Evolutionary conservation across 2,797 vertebrate species (phyloP).

Genomic region (Enteromius viviparus): DNA sequence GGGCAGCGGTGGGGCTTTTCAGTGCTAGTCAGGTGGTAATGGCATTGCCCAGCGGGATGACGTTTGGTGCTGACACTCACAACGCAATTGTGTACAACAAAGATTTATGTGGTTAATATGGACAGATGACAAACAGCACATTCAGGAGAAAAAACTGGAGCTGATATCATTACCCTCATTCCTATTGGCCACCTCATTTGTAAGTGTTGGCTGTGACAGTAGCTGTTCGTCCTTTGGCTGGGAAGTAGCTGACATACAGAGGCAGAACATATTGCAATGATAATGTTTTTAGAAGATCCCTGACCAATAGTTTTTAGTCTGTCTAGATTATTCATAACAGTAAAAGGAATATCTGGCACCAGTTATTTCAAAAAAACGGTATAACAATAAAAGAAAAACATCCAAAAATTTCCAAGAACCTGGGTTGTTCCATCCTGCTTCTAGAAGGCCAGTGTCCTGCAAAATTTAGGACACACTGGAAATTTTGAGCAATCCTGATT

Average conservation of each 20-base stretch:
- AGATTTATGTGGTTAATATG: conserved; percentile 46
- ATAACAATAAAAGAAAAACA: conserved; percentile 2
- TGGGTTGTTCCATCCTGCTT: background rate
- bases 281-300: conserved; percentile 47
- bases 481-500: background rate
- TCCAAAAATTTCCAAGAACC: conserved; percentile 12
- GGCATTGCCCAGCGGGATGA: conserved; percentile 34
- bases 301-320: conserved; percentile 16
- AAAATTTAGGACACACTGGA: background rate
- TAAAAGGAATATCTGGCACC: conserved; percentile 15
- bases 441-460: background rate
- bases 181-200: conserved; percentile 74
- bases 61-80: conserved; percentile 27
- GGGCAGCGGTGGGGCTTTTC: conserved; percentile 44
- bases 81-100: conserved; percentile 42
- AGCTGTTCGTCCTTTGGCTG: conserved; percentile 76
- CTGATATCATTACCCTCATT: conserved; percentile 77
- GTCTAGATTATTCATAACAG: conserved; percentile 17
- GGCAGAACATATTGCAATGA: conserved; percentile 52
- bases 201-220: conserved; percentile 75
- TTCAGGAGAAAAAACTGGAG: conserved; percentile 43
- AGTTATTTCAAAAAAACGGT: background rate
- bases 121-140: conserved; percentile 44
- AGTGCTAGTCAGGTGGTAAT: conserved; percentile 38
- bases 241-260: conserved; percentile 77